phyloP scores from a whole-genome alignment of 2,888 invertebrate genomes.

The Tenthredo mesomela region DNA sequence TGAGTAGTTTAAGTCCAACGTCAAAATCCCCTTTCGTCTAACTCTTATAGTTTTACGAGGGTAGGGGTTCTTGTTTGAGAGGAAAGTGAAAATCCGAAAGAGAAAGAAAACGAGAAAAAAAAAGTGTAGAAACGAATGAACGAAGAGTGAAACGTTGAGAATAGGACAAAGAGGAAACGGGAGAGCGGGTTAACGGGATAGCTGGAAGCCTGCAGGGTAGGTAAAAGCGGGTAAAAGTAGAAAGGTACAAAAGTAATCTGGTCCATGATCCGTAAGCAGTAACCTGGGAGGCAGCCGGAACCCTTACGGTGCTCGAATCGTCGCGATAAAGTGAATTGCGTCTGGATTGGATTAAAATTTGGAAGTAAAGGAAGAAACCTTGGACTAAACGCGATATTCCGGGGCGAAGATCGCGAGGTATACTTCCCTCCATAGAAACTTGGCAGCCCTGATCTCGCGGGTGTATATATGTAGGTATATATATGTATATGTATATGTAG shows the following conservation, averaged over 20 bases:
- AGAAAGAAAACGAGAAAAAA: neutral
- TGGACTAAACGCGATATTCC: conserved; percentile 9
- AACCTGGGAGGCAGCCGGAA: conserved; percentile 36
- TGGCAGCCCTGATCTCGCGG: neutral
- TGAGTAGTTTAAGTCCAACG: neutral
- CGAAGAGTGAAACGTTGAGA: neutral
- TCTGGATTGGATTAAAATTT: conserved; percentile 50
- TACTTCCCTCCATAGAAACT: neutral
- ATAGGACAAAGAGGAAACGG: neutral
- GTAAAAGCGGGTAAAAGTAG: conserved; percentile 20
- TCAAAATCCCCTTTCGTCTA: neutral
- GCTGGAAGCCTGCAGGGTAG: neutral
- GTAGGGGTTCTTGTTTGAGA: neutral
- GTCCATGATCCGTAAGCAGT: conserved; percentile 50
- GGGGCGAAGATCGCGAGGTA: neutral
- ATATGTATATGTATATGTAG: neutral
- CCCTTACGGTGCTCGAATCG: conserved; percentile 43
- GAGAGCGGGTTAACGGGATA: neutral
- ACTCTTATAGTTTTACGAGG: conserved; percentile 9
- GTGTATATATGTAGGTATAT: conserved; percentile 9
- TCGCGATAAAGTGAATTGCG: conserved; percentile 49
- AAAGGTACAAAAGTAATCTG: conserved; percentile 48
- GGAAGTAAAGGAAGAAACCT: conserved; percentile 2
- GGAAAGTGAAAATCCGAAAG: neutral
- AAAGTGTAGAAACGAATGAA: neutral